Percentiles rank a stretch among this genome's conserved stretches.
These are phyloP conservation scores for Trichomalopsis sarcophagae DNA, from an alignment of 1,140 invertebrate species.

Conservation along the genomic window DNA sequence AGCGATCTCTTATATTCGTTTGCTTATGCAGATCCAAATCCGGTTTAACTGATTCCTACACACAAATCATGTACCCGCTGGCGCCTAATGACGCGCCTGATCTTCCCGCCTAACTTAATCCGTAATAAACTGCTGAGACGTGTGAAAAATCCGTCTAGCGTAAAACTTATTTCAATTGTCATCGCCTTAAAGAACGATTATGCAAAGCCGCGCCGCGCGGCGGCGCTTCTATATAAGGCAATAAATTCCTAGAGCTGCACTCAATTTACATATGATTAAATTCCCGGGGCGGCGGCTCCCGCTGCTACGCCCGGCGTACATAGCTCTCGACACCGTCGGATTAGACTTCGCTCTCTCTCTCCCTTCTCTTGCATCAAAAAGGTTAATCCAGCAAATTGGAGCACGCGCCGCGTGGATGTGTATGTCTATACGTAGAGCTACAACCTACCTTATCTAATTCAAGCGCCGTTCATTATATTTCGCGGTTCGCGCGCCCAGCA, in stretches of 20 bases:
- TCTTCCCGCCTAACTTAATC: neutral
- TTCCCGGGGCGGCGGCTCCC: neutral
- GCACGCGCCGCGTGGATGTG: neutral
- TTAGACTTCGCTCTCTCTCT: neutral
- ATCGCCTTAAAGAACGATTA: constrained; percentile 15
- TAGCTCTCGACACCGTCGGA: neutral
- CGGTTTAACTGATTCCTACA: no score
- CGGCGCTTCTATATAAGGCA: neutral
- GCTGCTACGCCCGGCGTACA: neutral
- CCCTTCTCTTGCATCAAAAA: neutral
- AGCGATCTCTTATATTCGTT: neutral
- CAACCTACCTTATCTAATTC: constrained; percentile 12
- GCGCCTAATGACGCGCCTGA: no score
- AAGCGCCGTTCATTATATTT: constrained; percentile 48
- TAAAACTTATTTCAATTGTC: constrained; percentile 25
- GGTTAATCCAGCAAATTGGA: constrained; percentile 14
- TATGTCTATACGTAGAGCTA: neutral
- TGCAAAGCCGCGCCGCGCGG: neutral
- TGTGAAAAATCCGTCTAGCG: neutral
- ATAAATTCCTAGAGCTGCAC: constrained; percentile 11
- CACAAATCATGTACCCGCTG: no score
- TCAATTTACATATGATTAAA: constrained; percentile 38
- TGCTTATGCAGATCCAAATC: neutral
- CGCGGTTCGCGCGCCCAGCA: neutral
- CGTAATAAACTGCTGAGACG: neutral